A percentile compares a stretch with the other conserved stretches of the same genome.
phyloP scores from a whole-genome alignment of 2,888 invertebrate species.

The Drosophila pegasa region DNA sequence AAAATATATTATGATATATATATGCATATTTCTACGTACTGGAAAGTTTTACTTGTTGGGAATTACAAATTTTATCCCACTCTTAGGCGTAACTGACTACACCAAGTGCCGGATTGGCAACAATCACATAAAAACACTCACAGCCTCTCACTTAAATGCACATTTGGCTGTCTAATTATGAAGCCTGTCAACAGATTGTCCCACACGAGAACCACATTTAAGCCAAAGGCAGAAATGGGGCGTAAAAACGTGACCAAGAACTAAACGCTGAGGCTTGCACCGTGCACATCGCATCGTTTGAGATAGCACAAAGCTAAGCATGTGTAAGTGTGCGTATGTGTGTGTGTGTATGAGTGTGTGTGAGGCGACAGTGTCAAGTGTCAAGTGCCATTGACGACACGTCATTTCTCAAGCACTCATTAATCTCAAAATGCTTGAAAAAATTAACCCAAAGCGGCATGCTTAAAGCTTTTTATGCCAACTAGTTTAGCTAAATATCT shows the following conservation, averaged over 20 bases:
- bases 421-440: slow-evolving; percentile 56
- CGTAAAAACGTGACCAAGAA: slow-evolving; percentile 70
- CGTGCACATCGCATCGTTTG: slow-evolving; percentile 26
- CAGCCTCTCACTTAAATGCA: slow-evolving; percentile 55
- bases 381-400: slow-evolving; percentile 71
- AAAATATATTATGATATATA: too few species aligned
- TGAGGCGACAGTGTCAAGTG: slow-evolving; percentile 55
- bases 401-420: slow-evolving; percentile 76
- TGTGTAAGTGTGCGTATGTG: slow-evolving; percentile 10
- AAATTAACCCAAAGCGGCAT: slow-evolving; percentile 51
- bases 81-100: slow-evolving; percentile 15
- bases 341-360: slow-evolving; percentile 1
- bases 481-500: background rate
- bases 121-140: slow-evolving; percentile 32
- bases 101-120: slow-evolving; percentile 8
- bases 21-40: too few species aligned
- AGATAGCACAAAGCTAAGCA: slow-evolving; percentile 16
- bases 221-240: slow-evolving; percentile 41
- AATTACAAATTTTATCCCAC: too few species aligned
- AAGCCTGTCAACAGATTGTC: slow-evolving; percentile 63
- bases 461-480: background rate
- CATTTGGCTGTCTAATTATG: slow-evolving; percentile 72
- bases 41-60: too few species aligned
- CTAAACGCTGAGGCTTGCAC: slow-evolving; percentile 29
- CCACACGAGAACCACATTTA: slow-evolving; percentile 25